These are phyloP conservation scores for Poeciliopsis retropinna DNA, from an alignment of 2,113 vertebrate genomes.

Conservation along the genomic window DNA sequence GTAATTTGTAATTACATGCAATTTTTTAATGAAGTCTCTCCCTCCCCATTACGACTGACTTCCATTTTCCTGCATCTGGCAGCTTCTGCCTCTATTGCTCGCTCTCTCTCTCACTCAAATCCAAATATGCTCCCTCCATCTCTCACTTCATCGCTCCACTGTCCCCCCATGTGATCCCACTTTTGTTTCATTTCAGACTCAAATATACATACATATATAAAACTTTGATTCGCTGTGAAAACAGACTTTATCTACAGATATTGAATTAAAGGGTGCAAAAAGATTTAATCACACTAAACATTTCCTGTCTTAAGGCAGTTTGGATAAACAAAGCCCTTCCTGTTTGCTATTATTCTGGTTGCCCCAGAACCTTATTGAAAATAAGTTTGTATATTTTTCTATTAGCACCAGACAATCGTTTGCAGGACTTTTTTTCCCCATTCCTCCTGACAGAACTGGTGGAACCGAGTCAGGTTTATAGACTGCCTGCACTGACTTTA, in stretches of 20 bases:
- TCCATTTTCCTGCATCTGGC: slow-evolving; percentile 60
- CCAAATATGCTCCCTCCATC: slow-evolving; percentile 31
- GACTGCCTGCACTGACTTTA: neutral
- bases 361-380: neutral
- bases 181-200: slow-evolving; percentile 38
- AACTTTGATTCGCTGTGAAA: slow-evolving; percentile 61
- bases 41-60: slow-evolving; percentile 63
- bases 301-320: neutral
- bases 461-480: neutral
- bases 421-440: neutral
- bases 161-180: slow-evolving; percentile 27
- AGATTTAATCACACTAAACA: neutral
- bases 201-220: slow-evolving; percentile 43
- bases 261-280: neutral
- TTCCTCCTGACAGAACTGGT: neutral
- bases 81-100: slow-evolving; percentile 49
- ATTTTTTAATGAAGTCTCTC: slow-evolving; percentile 74
- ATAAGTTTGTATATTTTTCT: neutral
- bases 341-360: neutral
- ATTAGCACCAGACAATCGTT: neutral
- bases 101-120: slow-evolving; percentile 43
- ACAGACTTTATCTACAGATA: slow-evolving; percentile 23
- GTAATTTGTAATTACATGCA: slow-evolving; percentile 78
- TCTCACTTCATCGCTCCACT: slow-evolving; percentile 39
- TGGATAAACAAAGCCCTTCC: neutral